Base-by-base conservation (phyloP, 1,140 invertebrate species). In the Octopus sinensis region DNA sequence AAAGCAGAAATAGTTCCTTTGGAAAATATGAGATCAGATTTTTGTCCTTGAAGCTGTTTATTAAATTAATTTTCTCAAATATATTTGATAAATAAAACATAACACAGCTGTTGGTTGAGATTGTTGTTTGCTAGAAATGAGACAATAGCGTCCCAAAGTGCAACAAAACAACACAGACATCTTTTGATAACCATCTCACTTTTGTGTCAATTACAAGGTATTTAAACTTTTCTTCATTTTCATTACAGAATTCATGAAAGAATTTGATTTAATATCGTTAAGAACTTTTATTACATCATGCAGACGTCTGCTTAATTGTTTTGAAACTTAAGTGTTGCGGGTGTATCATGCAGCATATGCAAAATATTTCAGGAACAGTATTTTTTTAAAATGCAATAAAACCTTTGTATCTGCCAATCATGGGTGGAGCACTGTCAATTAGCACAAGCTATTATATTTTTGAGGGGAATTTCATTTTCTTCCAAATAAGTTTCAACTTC, bases 221-320 rank as follows among this genome's bases (percentile, higher is more conserved):
- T 51, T 77, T 0, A 43, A 77, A 77, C 30, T 77, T 0, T 77
- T 53, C 76, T 52, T 43, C 76, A 77, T 77, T 77, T 51, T 77
- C 0, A 6, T 7, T 77, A 17, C 76, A 77, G n/a, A 77, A 53
- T 53, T 77, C 43, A 52, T 53, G 76, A 77, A 43, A 77, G 23
- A 51, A 53, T 77, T 51, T 77, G 43, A 53, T 52, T 77, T 77
- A 53, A 77, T 6, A 52, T 77, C 2, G 52, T 77, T 77, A 51
- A 77, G 5, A 6, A 53, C 76, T 77, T 43, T 43, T 43, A 43
- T 3, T 43, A 43, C 30, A 43, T 2, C 3, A 43, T 43, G 0
- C 30, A 43, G 30, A 43, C 30, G 3, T 43, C 30, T 3, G 3
- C 30, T 43, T 43, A 43, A 43, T 43, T 43, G 30, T 43, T 23